Base-by-base conservation (phyloP, 1,140 invertebrate species). In the Microvelia longipes region DNA sequence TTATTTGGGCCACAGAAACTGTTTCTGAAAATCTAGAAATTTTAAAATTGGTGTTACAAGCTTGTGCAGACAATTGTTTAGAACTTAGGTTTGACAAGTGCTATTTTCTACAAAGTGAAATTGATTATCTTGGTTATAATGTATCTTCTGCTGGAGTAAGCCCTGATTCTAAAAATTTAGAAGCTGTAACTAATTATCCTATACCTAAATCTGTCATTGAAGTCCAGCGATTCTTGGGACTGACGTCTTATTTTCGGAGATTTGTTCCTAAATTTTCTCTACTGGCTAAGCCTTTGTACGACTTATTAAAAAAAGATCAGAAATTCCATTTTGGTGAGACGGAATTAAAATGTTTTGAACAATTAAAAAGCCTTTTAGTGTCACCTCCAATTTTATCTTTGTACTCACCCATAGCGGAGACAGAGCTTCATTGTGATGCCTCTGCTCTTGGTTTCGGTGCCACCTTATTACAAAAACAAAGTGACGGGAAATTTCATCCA, bases 401-500 rank as follows among this genome's bases (percentile, higher is more conserved):
- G n/a, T 75, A 67, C 70, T 66, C 68, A 50, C 72, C 69, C 13
- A 35, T 67, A 1, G 15, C 25, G 1, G 68, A 72, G 29, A 77
- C 73, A 0, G 73, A 76, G 68, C 28, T 75, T 2, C 70, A 73
- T 66, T 69, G 63, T 26, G 65, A 66, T 26, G 65, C 65, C 26
- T 28, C 25, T 28, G 24, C 65, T 26, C 29, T 29, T 50, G 76
- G 71, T 0, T 70, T 75, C 15, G 76, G 76, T 11, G 76, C 76
- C 5, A 70, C 77, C 1, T 68, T 80, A 30, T 64, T 79, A 15
- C 78, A 80, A 72, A 71, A 70, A 70, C 68, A 72, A 28, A 30
- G 28, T 1, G 74, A 79, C 69, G 70, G 71, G n/a, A 73, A 74
- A 66, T 67, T 74, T 29, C 77, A 78, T 72, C 79, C 76, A 14